Conservation (phyloP, 64 coral and sea anemone species). For the Astreopora myriophthalma region DNA sequence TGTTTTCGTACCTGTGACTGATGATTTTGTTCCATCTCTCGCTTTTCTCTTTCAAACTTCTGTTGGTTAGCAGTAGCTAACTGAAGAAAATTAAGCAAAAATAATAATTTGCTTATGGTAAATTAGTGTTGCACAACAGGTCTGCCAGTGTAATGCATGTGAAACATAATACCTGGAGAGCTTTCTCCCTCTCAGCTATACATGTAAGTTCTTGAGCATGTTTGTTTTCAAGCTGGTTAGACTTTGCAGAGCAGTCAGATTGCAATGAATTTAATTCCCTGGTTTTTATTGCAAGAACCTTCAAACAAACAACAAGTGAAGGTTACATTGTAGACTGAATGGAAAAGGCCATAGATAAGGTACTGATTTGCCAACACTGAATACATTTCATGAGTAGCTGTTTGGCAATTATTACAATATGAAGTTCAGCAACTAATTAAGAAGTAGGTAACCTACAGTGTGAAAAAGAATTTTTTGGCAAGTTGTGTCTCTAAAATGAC, state of each 20-base stretch:
- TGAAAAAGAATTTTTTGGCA: no score
- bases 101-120: neutral
- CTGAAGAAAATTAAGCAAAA: neutral
- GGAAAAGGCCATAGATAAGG: no score
- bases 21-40: conserved; percentile 40
- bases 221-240: conserved; percentile 65
- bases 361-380: no score
- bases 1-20: conserved; percentile 13
- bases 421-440: no score
- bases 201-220: conserved; percentile 79
- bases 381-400: no score
- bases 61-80: conserved; percentile 34
- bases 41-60: conserved; percentile 63
- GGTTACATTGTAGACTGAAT: neutral
- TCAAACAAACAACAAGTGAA: neutral
- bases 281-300: conserved; percentile 72
- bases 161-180: conserved; percentile 32
- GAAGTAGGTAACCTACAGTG: no score
- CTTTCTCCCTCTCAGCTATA: conserved; percentile 72
- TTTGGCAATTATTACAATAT: no score
- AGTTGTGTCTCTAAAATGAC: no score
- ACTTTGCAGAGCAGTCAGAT: conserved; percentile 61
- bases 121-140: neutral
- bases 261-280: conserved; percentile 58
- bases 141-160: neutral